Base-by-base conservation (phyloP, 2,113 vertebrate species). In the Vidua macroura region DNA sequence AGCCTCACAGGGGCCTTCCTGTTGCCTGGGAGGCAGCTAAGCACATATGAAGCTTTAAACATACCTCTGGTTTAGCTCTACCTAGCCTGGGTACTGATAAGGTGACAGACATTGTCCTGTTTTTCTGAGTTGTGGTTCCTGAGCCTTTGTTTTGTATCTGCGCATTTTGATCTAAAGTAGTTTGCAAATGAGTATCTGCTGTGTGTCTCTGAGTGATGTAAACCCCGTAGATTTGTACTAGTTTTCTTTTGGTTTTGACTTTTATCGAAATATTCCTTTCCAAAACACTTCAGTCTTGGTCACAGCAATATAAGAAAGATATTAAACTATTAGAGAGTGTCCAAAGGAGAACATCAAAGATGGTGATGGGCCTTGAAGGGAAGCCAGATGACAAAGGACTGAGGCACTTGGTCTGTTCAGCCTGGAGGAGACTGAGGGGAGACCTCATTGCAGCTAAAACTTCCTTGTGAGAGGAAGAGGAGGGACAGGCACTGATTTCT, bases 381-480 rank as follows among this genome's bases (percentile, higher is more conserved):
- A 86, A 52, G 5, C 33, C 5, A 13, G 1, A 28, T 60, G 33
- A 46, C 0, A 2, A 69, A 33, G 3, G 15, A 8, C 39, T 39
- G 46, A 60, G 33, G 15, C 6, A 13, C 46, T 86, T 86, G 18
- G 9, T 46, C 39, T 39, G 10, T 37, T 60, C 37, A 37, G 53
- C 18, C 33, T 23, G 27, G 63, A 33, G 33, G 21, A 86, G 6
- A 44, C 37, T 44, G 33, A 44, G 37, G 14, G 27, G 22, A 28
- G 4, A 68, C 22, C 22, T 15, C 9, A 33, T 3, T 25, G 8
- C 18, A 33, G 2, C 19, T 56, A 4, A 1, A 66, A 4, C 13
- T 30, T 56, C 15, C 8, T 56, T 2, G 5, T n/a, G 51, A 48
- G 43, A 5, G 22, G 23, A 60, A 23, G 17, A 44, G 37, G 27